These are phyloP conservation scores for Channallabes apus DNA, from an alignment of 2,797 vertebrate genomes.

Conservation along the genomic window DNA sequence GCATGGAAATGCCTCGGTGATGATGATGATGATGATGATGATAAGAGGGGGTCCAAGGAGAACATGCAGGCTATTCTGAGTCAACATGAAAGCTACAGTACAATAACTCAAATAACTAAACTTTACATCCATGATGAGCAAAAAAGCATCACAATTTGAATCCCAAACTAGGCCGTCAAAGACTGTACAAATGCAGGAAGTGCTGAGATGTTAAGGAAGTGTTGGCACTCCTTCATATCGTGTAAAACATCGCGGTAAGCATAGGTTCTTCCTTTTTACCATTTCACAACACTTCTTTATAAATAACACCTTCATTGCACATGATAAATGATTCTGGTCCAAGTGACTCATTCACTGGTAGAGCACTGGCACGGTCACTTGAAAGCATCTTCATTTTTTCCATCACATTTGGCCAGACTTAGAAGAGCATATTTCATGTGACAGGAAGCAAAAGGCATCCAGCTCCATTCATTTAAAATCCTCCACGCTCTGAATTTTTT, in stretches of 20 bases:
- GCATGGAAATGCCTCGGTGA: not conserved
- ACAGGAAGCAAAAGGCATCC: conserved; percentile 20
- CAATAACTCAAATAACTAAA: not conserved
- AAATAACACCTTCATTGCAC: conserved; percentile 18
- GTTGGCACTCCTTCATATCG: not conserved
- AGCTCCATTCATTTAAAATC: conserved; percentile 40
- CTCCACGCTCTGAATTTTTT: conserved; percentile 26
- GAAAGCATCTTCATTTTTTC: conserved; percentile 25
- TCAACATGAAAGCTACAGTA: not conserved
- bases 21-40: not conserved
- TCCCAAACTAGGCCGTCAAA: too few relatives aligned
- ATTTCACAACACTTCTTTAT: not conserved
- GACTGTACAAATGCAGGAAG: not conserved
- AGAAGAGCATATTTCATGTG: conserved; percentile 35
- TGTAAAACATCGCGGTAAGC: not conserved
- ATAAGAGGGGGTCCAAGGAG: not conserved
- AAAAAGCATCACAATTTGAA: not conserved
- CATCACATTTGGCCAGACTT: conserved; percentile 37
- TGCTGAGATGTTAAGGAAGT: not conserved
- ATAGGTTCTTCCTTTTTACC: not conserved
- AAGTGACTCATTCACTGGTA: conserved; percentile 1
- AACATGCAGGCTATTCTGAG: not conserved
- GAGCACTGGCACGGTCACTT: not conserved
- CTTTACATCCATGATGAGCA: not conserved
- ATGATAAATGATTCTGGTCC: conserved; percentile 5